Percentiles rank a stretch among this genome's conserved stretches.
Conservation (phyloP, 1,140 invertebrate species). For the Paraescarpia echinospica region DNA sequence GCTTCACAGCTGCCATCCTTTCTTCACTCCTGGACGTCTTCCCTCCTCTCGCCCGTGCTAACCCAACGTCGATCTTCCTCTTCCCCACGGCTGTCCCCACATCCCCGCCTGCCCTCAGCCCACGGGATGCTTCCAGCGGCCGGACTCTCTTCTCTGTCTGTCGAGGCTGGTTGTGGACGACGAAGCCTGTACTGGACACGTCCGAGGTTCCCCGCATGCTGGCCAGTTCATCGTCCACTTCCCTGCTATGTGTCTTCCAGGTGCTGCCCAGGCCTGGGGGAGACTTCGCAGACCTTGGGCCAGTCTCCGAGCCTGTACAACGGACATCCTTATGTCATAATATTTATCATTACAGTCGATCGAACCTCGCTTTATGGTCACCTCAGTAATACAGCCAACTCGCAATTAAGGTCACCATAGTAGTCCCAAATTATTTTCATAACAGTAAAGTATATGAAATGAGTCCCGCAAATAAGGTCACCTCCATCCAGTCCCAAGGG, state of each 20-base stretch:
- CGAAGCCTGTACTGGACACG: constrained; percentile 7
- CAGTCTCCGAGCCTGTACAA: neutral
- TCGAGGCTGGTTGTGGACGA: too few relatives aligned
- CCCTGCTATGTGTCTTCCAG: constrained; percentile 9
- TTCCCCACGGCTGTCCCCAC: neutral
- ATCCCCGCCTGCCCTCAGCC: neutral
- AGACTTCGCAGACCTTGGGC: neutral
- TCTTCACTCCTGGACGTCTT: neutral
- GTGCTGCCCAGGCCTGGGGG: neutral
- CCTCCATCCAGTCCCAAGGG: too few relatives aligned
- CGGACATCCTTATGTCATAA: too few relatives aligned
- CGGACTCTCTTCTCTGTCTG: neutral
- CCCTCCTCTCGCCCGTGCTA: neutral
- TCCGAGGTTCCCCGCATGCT: constrained; percentile 48
- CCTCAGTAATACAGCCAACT: too few relatives aligned
- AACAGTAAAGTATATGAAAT: too few relatives aligned
- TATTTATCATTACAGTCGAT: too few relatives aligned
- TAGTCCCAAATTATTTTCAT: too few relatives aligned
- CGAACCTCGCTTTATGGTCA: too few relatives aligned
- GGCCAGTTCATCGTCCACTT: constrained; percentile 46
- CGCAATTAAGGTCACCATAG: too few relatives aligned
- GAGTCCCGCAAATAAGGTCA: too few relatives aligned
- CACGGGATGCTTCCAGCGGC: neutral
- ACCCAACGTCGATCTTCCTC: neutral
- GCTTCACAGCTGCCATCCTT: neutral